phyloP scores from a whole-genome alignment of 2,797 vertebrate genomes.

The Columba guinea region DNA sequence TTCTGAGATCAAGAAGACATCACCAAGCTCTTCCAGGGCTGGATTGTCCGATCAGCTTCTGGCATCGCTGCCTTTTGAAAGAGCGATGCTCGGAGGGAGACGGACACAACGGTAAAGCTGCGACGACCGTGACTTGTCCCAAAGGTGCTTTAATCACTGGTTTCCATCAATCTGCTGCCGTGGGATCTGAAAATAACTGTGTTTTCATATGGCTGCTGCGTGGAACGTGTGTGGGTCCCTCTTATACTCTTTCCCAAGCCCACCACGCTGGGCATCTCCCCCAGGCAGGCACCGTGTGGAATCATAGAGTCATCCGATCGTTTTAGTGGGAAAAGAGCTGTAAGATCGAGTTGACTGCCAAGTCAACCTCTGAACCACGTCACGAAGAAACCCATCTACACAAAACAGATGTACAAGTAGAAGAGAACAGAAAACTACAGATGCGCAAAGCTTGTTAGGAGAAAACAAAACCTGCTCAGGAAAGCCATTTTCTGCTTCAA shows the following conservation, averaged over 20 bases:
- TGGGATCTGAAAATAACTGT: background rate
- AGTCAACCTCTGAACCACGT: too few relatives aligned
- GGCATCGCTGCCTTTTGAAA: background rate
- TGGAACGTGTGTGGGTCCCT: background rate
- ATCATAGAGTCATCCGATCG: too few relatives aligned
- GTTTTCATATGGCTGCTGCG: background rate
- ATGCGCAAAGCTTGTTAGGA: background rate
- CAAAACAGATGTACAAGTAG: background rate
- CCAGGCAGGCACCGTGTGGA: background rate
- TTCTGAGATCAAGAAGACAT: background rate
- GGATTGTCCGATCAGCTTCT: background rate
- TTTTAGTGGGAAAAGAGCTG: too few relatives aligned
- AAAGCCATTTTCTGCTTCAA: background rate
- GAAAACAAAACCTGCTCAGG: background rate
- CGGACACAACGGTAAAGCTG: fast-evolving
- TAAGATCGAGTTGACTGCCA: too few relatives aligned
- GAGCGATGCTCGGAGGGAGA: background rate
- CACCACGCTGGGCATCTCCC: background rate
- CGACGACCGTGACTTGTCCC: background rate
- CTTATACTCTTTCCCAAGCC: background rate
- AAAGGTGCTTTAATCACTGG: background rate
- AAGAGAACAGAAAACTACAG: background rate
- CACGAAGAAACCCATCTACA: too few relatives aligned
- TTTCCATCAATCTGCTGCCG: background rate
- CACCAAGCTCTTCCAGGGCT: background rate